Evolutionary conservation across 2,113 vertebrate species (phyloP), one percentile per base, ranked within the genome.

Genomic region (Genyomyrus donnyi): DNA sequence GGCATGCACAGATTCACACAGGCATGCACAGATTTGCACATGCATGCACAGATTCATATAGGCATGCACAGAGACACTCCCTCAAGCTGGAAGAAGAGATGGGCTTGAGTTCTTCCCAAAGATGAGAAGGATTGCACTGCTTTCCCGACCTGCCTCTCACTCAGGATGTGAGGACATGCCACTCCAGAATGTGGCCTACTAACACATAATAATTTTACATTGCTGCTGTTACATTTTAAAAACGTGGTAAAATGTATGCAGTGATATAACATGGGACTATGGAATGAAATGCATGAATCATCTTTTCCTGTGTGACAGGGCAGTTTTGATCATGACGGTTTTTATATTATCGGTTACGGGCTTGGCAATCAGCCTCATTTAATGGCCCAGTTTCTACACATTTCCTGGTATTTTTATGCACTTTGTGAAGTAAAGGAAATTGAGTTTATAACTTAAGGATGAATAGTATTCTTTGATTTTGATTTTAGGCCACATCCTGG

Each of bases 201-300:
- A 35, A 53, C 31, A 35, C 86, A 87, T 80, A 80, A 80, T 80
- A 80, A 80, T 80, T 80, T 80, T 80, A 80, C 74, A 85, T 46
- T 48, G 45, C 83, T 85, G 42, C 83, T 85, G 45, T 48, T 48
- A 24, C 83, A 85, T 85, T 85, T 83, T 11, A 21, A 48, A 42
- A 84, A 84, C 17, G 9, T 45, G 35, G 39, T 24, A n/a, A 45
- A 85, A 80, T 80, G 31, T 85, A 85, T 85, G 83, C 83, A 42
- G 83, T 85, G 42, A 85, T n/a, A 85, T 48, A 85, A 85, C 24
- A 85, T 85, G 83, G 24, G 45, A 13, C 83, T 48, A 48, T 85
- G 35, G 35, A 85, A 45, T 48, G 83, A 10, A 48, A 48, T 19
- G 24, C 3, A 85, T 85, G 42, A 48, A 24, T 85, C 45, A 48